Conservation (phyloP, 2,888 invertebrate species). For the Parapristionchus giblindavisi region DNA sequence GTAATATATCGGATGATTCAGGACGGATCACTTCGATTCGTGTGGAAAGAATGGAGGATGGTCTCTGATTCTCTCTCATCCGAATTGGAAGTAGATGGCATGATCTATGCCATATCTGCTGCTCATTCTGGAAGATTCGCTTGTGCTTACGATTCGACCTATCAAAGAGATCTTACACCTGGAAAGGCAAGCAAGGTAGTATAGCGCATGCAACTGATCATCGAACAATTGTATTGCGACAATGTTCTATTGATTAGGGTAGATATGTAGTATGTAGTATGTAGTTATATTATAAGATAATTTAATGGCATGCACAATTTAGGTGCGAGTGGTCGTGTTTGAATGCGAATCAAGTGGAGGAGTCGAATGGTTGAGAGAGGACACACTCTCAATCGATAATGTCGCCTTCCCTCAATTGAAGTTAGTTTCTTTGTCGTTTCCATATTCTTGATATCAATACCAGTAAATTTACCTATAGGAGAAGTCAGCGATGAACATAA, state of each 20-base stretch:
- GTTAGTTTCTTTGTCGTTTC: conserved; percentile 15
- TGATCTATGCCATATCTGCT: conserved; percentile 79
- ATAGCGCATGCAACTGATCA: background rate
- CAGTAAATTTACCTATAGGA: background rate
- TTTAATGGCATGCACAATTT: background rate
- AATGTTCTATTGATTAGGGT: no score
- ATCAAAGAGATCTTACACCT: conserved; percentile 21
- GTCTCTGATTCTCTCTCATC: conserved; percentile 59
- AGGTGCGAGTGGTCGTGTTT: conserved; percentile 84
- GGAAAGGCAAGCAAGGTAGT: conserved; percentile 19
- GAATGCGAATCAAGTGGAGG: conserved; percentile 96
- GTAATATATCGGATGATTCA: background rate
- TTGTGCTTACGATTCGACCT: conserved; percentile 88
- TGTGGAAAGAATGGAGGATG: conserved; percentile 67
- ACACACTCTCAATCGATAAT: conserved; percentile 56
- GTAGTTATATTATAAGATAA: background rate
- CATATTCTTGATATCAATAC: background rate
- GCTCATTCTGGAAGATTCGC: conserved; percentile 97
- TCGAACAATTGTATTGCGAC: no score
- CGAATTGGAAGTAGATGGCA: conserved; percentile 58
- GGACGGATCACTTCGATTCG: conserved; percentile 37
- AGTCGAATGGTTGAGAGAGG: conserved; percentile 67
- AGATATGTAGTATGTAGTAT: no score
- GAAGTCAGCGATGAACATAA: background rate
- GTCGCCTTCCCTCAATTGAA: conserved; percentile 38